These are phyloP conservation scores for Temnothorax rugatulus DNA, from an alignment of 2,888 invertebrate species.

Conservation along the genomic window DNA sequence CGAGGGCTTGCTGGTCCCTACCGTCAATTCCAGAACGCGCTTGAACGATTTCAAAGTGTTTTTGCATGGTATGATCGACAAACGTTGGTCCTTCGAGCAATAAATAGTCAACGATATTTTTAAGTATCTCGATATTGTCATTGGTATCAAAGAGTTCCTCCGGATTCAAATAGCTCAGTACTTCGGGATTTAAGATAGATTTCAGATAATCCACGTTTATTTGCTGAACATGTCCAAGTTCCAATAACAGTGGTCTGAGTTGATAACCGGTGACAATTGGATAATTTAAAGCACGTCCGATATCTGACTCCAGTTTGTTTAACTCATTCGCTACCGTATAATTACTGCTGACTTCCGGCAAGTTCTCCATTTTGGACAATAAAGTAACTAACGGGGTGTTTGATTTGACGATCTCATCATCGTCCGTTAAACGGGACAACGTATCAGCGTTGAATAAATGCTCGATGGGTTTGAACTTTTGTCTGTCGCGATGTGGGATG, in stretches of 20 bases:
- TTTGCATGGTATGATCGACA: not conserved
- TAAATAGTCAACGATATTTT: conserved; percentile 34
- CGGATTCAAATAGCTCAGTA: conserved; percentile 15
- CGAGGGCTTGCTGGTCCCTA: not conserved
- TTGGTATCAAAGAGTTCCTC: not conserved
- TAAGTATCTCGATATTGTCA: conserved; percentile 13
- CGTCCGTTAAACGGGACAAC: not conserved
- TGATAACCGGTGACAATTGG: conserved; percentile 37
- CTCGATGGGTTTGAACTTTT: not conserved
- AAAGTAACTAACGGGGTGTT: conserved; percentile 12
- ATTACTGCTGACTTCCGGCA: not conserved
- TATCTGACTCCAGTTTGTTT: not conserved
- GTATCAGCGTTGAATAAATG: conserved; percentile 17
- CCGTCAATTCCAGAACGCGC: not conserved
- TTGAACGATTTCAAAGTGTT: conserved; percentile 41
- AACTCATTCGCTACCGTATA: not conserved
- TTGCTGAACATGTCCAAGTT: conserved; percentile 38
- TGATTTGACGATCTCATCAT: conserved; percentile 17
- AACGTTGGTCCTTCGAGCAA: not conserved
- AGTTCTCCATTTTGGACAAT: not conserved
- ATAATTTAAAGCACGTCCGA: not conserved
- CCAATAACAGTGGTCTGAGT: conserved; percentile 29
- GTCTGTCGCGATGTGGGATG: conserved; percentile 14
- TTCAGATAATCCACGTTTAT: conserved; percentile 41
- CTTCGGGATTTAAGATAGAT: conserved; percentile 25